Evolutionary conservation across 2,113 vertebrate species (phyloP).

Genomic region (Protobothrops mucrosquamatus): DNA sequence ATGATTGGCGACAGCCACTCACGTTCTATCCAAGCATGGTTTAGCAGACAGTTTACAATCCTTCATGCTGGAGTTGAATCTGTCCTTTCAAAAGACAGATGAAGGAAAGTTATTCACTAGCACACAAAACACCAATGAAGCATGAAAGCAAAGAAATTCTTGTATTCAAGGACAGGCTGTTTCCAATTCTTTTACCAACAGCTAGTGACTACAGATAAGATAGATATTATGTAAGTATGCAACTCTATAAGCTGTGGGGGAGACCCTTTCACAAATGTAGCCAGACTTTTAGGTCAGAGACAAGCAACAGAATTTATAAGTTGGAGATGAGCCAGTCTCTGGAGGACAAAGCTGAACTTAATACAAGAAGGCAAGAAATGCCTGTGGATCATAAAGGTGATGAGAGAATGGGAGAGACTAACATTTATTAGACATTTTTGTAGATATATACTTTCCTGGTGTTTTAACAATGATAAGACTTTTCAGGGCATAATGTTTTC

Average conservation of each 20-base stretch:
- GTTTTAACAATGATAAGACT: neutral
- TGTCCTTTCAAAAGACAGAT: conserved; percentile 64
- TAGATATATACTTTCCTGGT: neutral
- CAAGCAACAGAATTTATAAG: neutral
- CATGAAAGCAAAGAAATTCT: conserved; percentile 69
- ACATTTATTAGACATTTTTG: neutral
- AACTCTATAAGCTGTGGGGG: neutral
- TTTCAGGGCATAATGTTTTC: neutral
- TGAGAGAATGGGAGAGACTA: neutral
- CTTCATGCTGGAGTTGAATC: conserved; percentile 66
- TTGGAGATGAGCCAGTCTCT: neutral
- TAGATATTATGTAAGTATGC: neutral
- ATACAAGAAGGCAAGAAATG: neutral
- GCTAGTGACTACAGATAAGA: neutral
- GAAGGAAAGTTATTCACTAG: conserved; percentile 64
- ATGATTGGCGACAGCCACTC: conserved; percentile 78
- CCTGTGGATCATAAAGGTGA: neutral
- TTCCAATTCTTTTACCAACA: conserved; percentile 18
- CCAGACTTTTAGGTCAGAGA: neutral
- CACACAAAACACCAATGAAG: conserved; percentile 75
- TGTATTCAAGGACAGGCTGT: conserved; percentile 24
- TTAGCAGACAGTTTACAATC: conserved; percentile 63
- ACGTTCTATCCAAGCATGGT: conserved; percentile 73
- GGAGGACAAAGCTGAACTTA: neutral
- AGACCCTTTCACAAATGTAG: neutral